A percentile compares a stretch with the other conserved stretches of the same genome.
Evolutionary conservation across 2,113 vertebrate genomes (phyloP).

Genomic region (Pogonocichla stellata): DNA sequence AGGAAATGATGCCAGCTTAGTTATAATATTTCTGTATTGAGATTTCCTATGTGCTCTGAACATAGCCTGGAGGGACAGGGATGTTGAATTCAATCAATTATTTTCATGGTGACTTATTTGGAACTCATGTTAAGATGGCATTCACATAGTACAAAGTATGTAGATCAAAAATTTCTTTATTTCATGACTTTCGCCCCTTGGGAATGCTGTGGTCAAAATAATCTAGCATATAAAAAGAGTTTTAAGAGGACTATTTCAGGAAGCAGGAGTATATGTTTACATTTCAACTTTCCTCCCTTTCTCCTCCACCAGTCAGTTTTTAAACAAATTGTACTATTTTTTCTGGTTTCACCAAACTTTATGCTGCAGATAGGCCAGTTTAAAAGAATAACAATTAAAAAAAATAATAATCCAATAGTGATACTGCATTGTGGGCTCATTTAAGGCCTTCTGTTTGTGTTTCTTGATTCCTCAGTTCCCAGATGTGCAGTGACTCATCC

Average conservation of each 20-base stretch:
- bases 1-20: background rate
- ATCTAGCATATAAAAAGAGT: background rate
- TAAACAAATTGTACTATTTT: background rate
- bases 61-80: background rate
- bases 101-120: background rate
- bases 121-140: background rate
- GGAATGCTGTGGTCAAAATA: background rate
- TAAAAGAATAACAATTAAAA: background rate
- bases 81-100: background rate
- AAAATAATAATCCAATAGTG: background rate
- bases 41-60: background rate
- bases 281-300: background rate
- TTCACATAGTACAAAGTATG: background rate
- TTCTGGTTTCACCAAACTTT: background rate
- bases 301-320: background rate
- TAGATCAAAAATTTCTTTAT: background rate
- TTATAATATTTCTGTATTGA: background rate
- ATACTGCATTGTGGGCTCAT: constrained; percentile 20
- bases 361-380: background rate
- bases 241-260: background rate
- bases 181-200: background rate
- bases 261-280: background rate
- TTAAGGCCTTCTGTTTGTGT: constrained; percentile 34
- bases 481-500: constrained; percentile 69
- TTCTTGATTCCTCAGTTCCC: constrained; percentile 55